Evolutionary conservation across 2,797 vertebrate species (phyloP).

Genomic region (Microctenopoma steveboyesi): DNA sequence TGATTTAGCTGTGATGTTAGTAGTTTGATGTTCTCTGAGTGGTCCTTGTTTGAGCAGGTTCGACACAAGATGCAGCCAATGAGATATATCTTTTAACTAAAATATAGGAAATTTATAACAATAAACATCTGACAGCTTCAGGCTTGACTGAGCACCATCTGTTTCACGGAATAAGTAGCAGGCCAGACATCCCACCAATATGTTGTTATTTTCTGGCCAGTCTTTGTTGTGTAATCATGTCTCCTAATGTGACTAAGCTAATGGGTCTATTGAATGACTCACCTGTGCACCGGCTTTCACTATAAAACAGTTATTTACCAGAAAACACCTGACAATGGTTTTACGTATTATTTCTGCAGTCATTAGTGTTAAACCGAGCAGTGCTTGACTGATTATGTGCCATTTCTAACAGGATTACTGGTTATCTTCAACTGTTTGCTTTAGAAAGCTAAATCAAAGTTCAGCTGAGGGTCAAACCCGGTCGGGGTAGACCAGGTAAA

Average conservation of each 20-base stretch:
- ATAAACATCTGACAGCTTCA: background rate
- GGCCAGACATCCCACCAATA: background rate
- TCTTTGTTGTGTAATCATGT: background rate
- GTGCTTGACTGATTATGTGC: constrained; percentile 45
- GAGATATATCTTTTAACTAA: no score
- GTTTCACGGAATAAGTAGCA: background rate
- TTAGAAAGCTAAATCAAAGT: constrained; percentile 76
- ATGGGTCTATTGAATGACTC: background rate
- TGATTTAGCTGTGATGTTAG: no score
- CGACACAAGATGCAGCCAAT: background rate
- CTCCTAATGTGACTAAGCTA: background rate
- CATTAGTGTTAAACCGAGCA: constrained; percentile 44
- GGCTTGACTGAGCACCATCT: background rate
- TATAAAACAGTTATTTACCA: background rate
- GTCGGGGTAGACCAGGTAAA: constrained; percentile 52
- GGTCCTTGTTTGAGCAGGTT: background rate
- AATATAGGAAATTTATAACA: no score
- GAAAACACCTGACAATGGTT: constrained; percentile 2
- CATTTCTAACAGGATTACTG: constrained; percentile 62
- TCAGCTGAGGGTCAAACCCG: constrained; percentile 76
- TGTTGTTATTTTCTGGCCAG: background rate
- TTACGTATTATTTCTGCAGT: constrained; percentile 21
- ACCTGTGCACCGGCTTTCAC: background rate
- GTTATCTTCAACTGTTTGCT: constrained; percentile 72
- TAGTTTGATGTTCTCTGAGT: background rate